Percentiles rank a stretch among this genome's conserved stretches.
Evolutionary conservation across 92 coral and sea anemone species (phyloP).

Genomic region (Epizoanthus rinbou): DNA sequence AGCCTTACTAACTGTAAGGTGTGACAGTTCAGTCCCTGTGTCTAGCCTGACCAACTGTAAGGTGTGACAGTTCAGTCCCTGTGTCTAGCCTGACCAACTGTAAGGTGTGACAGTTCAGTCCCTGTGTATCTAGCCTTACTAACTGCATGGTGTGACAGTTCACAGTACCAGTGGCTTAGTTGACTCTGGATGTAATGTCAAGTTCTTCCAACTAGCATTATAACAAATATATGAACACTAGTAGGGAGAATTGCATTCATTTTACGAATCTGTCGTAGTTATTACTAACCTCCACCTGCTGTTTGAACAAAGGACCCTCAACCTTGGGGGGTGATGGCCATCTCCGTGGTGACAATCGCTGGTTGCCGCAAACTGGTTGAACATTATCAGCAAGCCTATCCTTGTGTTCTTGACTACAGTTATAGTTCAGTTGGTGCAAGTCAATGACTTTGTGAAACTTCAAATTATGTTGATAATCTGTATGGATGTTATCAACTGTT

Average conservation of each 20-base stretch:
- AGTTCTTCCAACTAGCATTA: not conserved
- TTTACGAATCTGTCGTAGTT: not conserved
- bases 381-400: not conserved
- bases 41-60: no score
- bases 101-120: no score
- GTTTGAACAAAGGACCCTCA: conserved; percentile 65
- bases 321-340: conserved; percentile 42
- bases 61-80: no score
- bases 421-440: not conserved
- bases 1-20: no score
- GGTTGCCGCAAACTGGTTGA: not conserved
- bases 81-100: no score
- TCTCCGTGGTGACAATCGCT: conserved; percentile 2
- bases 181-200: not conserved
- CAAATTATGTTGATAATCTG: not conserved
- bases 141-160: no score
- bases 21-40: no score
- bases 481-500: not conserved
- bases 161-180: no score
- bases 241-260: not conserved
- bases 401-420: not conserved
- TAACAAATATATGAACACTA: not conserved
- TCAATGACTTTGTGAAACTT: not conserved
- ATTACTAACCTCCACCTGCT: conserved; percentile 59
- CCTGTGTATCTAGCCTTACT: no score